phyloP scores from a whole-genome alignment of 2,113 vertebrate species.

The Siniperca knerii region DNA sequence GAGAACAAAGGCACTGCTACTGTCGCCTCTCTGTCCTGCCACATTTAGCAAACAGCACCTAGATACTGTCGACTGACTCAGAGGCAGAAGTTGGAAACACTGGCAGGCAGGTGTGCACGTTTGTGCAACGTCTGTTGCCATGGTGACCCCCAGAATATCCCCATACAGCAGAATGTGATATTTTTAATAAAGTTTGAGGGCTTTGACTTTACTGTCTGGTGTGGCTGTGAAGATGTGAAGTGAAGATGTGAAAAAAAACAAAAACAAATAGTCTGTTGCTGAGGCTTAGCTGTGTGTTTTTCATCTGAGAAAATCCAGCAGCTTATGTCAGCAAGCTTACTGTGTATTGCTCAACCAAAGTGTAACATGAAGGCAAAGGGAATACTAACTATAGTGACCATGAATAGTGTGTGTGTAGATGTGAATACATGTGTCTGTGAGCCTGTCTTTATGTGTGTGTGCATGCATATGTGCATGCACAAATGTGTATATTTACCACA shows the following conservation, averaged over 20 bases:
- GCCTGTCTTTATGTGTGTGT: constrained; percentile 25
- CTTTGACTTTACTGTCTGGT: constrained; percentile 69
- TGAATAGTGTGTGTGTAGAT: constrained; percentile 33
- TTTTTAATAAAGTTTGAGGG: constrained; percentile 77
- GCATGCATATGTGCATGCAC: constrained; percentile 43
- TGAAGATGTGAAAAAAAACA: constrained; percentile 23
- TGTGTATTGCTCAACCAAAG: constrained; percentile 27
- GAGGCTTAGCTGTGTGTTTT: constrained; percentile 5
- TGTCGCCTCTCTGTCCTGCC: constrained; percentile 61
- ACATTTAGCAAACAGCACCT: constrained; percentile 59
- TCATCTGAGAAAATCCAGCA: constrained; percentile 31
- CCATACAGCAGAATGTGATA: constrained; percentile 67
- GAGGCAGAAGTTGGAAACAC: constrained; percentile 62
- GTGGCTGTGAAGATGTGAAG: constrained; percentile 42
- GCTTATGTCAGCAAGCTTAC: constrained; percentile 19
- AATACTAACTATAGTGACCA: constrained; percentile 48
- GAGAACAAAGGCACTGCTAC: constrained; percentile 66
- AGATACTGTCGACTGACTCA: constrained; percentile 59
- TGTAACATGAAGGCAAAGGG: constrained; percentile 26
- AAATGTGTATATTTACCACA: constrained; percentile 78
- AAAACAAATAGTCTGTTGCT: constrained; percentile 1
- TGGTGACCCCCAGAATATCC: constrained; percentile 80
- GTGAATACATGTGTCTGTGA: constrained; percentile 40
- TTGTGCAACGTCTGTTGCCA: constrained; percentile 82
- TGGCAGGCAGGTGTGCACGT: constrained; percentile 71